These are phyloP conservation scores for Gymnarchus niloticus DNA, from an alignment of 2,113 vertebrate species.

Conservation along the genomic window DNA sequence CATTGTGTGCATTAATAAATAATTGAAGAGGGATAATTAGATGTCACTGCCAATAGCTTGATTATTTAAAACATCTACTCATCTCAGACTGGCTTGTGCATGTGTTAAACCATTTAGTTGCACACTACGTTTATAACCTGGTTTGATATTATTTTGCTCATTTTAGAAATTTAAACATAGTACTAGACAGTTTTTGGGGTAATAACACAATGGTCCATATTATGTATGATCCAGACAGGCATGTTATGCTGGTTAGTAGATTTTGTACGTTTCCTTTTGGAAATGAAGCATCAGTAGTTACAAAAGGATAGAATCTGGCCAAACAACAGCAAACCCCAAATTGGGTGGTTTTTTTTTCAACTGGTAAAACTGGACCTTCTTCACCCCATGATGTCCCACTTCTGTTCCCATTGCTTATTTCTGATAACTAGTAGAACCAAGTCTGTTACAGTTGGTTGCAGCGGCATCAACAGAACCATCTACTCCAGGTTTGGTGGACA, in stretches of 20 bases:
- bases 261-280: not conserved
- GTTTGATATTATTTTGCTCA: not conserved
- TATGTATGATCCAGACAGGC: not conserved
- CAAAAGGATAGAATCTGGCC: not conserved
- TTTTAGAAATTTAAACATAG: not conserved
- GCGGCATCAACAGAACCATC: not conserved
- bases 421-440: not conserved
- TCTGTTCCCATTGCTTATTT: not conserved
- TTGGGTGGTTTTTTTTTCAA: not conserved
- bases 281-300: not conserved
- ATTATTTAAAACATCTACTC: not conserved
- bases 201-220: not conserved
- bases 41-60: not conserved
- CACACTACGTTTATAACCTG: not conserved
- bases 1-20: not conserved
- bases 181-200: not conserved
- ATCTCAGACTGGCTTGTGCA: not conserved
- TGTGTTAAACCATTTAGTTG: not conserved
- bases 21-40: not conserved
- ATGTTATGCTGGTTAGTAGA: not conserved
- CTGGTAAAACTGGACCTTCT: not conserved
- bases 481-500: not conserved
- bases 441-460: not conserved
- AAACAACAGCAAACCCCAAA: not conserved
- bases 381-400: not conserved